Base-by-base conservation (phyloP, 2,888 invertebrate species). In the Drosophila merina region DNA sequence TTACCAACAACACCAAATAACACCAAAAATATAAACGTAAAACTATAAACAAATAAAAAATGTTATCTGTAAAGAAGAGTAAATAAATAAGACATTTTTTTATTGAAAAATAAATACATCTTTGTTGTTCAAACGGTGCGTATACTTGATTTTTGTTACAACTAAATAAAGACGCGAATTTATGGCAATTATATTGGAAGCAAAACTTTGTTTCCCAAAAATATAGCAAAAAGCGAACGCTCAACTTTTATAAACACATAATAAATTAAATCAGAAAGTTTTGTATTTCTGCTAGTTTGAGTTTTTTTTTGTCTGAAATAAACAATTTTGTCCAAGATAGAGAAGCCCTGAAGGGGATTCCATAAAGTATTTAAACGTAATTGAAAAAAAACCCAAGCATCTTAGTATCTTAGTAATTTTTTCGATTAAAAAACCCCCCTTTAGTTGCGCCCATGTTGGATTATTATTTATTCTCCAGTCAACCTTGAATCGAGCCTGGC, bases 81-180 rank as follows among this genome's bases (percentile, higher is more conserved):
- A 12, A 6, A 10, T 8, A 42, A 52, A 3, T n/a, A 44, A 45
- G 1, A 9, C 10, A 7, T 6, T 5, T n/a, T n/a, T 14, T 31
- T 7, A 20, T 20, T n/a, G 2, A 45, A 20, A 10, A 60, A 25
- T 6, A 38, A 40, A 14, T 9, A 4, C 1, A 49, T 50, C 2
- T 30, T 14, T 31, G 9, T 52, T n/a, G 14, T 28, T 38, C 50
- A 48, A 40, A 67, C 57, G 68, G 68, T 68, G 68, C 68, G 68
- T 68, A 68, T 67, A 44, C 64, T 20, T 68, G 31, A 51, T 68
- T 20, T 20, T 38, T 38, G 12, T 52, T 40, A 30, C 47, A 62
- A 50, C 45, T 63, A 20, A 45, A 68, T 63, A 62, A 36, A 60
- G 52, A 45, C 14, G 1, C n/a, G n/a, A 75, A 58, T 70, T 70